Base-by-base conservation (phyloP, 2,888 invertebrate species). In the Yponomeuta cagnagella region DNA sequence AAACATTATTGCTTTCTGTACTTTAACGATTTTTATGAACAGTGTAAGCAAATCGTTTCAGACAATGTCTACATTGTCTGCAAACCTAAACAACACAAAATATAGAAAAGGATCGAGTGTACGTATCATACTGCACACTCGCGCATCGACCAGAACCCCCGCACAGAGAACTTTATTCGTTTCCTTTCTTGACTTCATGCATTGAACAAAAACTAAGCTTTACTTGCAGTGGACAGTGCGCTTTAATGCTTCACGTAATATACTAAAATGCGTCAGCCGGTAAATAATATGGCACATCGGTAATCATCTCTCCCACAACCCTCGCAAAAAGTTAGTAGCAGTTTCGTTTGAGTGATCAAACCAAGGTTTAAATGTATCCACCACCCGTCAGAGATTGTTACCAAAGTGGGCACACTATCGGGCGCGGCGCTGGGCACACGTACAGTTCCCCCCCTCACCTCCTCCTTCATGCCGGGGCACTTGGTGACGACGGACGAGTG, bases 381-480 rank as follows among this genome's bases (percentile, higher is more conserved):
- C 52, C 52, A 15, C 15, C 15, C 12, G 3, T 12, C 2, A 15
- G 52, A 58, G 52, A 58, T 15, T 3, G 12, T 12, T 58, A 58
- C 52, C 52, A 15, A 58, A 5, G 52, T 58, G 15, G 43, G 3
- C 52, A 58, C 52, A 58, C 15, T 58, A 58, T 58, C 52, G 52
- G 52, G 52, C 52, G 52, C 15, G 12, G 52, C 52, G 52, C 15
- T 2, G 12, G 52, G 12, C 52, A 58, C 52, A 58, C 52, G 52
- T 58, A 58, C 52, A 15, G 52, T 58, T 58, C 52, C 52, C 75
- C 8, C 69, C 75, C 84, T 89, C 84, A 94, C 96, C 94, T 96
- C 96, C 85, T 97, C 97, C 89, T 97, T 98, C 95, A 98, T 98
- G 76, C 99, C 99, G 72, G 99, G 99, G 93, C 99, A 99, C 93